Conservation (phyloP, 2,797 vertebrate species). For the Oryzias dopingdopingensis region DNA sequence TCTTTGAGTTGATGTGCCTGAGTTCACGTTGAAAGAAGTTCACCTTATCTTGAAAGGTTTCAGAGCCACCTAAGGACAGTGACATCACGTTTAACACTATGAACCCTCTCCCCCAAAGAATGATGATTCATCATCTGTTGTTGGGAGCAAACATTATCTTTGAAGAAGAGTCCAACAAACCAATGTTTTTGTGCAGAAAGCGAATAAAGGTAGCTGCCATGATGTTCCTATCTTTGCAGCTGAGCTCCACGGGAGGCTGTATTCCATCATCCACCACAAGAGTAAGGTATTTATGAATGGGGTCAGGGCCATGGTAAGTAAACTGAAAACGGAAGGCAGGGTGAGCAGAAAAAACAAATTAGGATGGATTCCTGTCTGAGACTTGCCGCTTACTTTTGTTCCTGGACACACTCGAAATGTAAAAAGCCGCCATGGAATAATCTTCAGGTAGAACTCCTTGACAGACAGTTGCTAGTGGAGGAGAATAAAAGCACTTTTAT, state of each 20-base stretch:
- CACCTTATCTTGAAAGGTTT: slow-evolving; percentile 99
- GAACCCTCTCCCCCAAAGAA: background rate
- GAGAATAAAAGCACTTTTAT: slow-evolving; percentile 6
- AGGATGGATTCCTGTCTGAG: background rate
- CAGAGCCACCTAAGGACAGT: slow-evolving; percentile 86
- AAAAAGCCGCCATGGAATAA: slow-evolving; percentile 98
- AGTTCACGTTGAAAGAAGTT: slow-evolving; percentile 97
- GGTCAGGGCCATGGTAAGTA: slow-evolving; percentile 93
- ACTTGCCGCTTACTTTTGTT: slow-evolving; percentile 85
- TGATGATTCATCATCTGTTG: background rate
- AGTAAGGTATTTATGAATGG: slow-evolving; percentile 93
- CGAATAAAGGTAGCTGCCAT: slow-evolving; percentile 98
- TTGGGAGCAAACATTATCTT: background rate
- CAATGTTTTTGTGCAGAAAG: slow-evolving; percentile 97
- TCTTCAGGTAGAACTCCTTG: slow-evolving; percentile 99
- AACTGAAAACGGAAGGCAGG: slow-evolving; percentile 78
- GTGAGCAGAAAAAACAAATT: background rate
- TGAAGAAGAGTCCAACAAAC: slow-evolving; percentile 70
- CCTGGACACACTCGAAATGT: slow-evolving; percentile 98
- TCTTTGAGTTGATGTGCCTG: slow-evolving; percentile 92
- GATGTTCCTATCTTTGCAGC: slow-evolving; percentile 98
- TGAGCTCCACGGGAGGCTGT: slow-evolving; percentile 96
- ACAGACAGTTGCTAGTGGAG: slow-evolving; percentile 93
- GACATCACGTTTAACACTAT: background rate
- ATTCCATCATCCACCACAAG: slow-evolving; percentile 97